phyloP scores from a whole-genome alignment of 2,113 vertebrate species.

The Pituophis catenifer region DNA sequence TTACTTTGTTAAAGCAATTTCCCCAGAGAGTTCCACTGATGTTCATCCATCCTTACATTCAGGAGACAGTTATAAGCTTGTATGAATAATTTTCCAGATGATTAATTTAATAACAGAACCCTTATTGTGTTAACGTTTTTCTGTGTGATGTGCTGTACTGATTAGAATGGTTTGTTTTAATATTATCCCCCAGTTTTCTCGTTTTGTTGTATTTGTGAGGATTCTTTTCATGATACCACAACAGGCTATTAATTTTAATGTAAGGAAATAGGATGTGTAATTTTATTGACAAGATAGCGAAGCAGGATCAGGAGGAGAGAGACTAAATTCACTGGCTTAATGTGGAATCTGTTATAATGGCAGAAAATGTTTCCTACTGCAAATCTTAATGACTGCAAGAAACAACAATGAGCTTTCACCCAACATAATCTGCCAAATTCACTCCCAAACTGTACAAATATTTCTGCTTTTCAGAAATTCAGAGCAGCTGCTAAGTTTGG shows the following conservation, averaged over 20 bases:
- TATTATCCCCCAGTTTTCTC: background rate
- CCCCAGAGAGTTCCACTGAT: background rate
- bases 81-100: background rate
- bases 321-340: background rate
- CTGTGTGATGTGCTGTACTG: background rate
- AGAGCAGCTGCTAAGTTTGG: conserved; percentile 31
- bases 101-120: background rate
- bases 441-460: conserved; percentile 27
- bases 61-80: background rate
- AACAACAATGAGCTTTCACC: conserved; percentile 40
- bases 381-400: conserved; percentile 44
- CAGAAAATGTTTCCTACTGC: conserved; percentile 28
- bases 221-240: background rate
- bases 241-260: background rate
- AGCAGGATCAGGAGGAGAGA: conserved; percentile 17
- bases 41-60: background rate
- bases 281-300: background rate
- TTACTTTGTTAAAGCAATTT: background rate
- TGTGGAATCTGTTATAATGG: conserved; percentile 37
- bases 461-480: conserved; percentile 48
- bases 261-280: background rate
- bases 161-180: background rate
- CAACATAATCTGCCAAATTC: conserved; percentile 19
- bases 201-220: background rate
- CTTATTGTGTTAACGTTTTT: background rate